Evolutionary conservation across 2,797 vertebrate species (phyloP), one percentile per base, ranked within the genome.

Genomic region (Siniperca undulata): DNA sequence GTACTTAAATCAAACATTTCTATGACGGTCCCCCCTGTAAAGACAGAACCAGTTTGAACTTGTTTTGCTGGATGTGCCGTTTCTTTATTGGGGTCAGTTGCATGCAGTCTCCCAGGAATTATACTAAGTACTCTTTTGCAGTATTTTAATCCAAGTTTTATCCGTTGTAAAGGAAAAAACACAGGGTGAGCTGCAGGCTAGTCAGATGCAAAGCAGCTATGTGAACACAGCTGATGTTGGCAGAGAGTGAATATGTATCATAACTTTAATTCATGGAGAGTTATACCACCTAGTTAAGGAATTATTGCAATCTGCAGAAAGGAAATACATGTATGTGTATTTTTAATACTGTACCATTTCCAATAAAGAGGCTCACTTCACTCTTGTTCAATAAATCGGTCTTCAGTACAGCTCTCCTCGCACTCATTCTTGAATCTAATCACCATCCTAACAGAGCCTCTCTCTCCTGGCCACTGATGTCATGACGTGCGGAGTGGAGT

Each of bases 301-400:
- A 19, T 40, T 12, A 19, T 13, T 40, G 20, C 1, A 53, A 9
- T 19, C 2, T 62, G 71, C 24, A 36, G 8, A 61, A 1, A 24
- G 20, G 48, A 9, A 74, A 40, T 27, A 27, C 27, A 27, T 27
- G 27, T 27, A 60, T 24, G 42, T n/a, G 17, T 30, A 12, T 27
- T 27, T 22, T 64, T 27, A 27, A 40, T 27, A 52, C 3, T 53
- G 14, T 9, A 24, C 5, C 2, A 10, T 34, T 13, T 53, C 8
- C 13, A 76, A 20, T 81, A 78, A 83, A 75, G 69, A 65, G 34
- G 16, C 20, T 76, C 2, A 52, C 44, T 56, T 60, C 61, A 10
- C n/a, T 55, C 34, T 11, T 34, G 59, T 66, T 86, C 72, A 70
- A 48, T 74, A 67, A 87, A 76, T 66, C 69, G 48, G 42, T 73